phyloP scores from a whole-genome alignment of 2,888 invertebrate genomes.

The Colostygia pectinataria region DNA sequence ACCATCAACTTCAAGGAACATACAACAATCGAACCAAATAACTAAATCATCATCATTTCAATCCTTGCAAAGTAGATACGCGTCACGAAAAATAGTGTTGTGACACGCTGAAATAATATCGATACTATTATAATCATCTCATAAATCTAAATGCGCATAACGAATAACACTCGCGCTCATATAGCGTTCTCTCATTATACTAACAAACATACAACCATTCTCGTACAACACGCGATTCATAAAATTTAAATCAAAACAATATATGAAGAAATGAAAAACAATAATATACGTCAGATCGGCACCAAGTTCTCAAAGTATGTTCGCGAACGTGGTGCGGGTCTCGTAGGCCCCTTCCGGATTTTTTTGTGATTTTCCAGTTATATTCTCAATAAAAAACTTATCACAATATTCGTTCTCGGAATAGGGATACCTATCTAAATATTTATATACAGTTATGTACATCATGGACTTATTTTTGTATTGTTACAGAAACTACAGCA shows the following conservation, averaged over 20 bases:
- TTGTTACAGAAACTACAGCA: constrained; percentile 38
- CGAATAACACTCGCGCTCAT: constrained; percentile 76
- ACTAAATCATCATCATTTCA: constrained; percentile 16
- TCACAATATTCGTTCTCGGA: constrained; percentile 61
- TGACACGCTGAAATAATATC: constrained; percentile 53
- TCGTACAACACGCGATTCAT: constrained; percentile 58
- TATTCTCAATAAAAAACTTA: constrained; percentile 48
- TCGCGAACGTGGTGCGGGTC: constrained; percentile 58
- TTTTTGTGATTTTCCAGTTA: constrained; percentile 60
- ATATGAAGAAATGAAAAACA: constrained; percentile 49
- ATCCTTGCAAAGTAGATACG: constrained; percentile 10
- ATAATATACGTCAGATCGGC: constrained; percentile 40
- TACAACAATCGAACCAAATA: constrained; percentile 17
- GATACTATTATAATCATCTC: constrained; percentile 45
- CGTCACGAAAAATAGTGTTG: constrained; percentile 43
- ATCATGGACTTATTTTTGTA: constrained; percentile 51
- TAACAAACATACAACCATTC: constrained; percentile 44
- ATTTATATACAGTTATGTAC: constrained; percentile 73
- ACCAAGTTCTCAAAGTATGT: constrained; percentile 32
- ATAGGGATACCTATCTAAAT: constrained; percentile 54
- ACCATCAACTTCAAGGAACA: constrained; percentile 23
- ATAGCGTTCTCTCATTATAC: constrained; percentile 56
- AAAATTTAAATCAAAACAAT: constrained; percentile 73
- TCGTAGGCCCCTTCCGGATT: constrained; percentile 61
- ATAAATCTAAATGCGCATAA: constrained; percentile 66